Conservation (phyloP, 2,113 vertebrate genomes). For the Rhipidura dahli region DNA sequence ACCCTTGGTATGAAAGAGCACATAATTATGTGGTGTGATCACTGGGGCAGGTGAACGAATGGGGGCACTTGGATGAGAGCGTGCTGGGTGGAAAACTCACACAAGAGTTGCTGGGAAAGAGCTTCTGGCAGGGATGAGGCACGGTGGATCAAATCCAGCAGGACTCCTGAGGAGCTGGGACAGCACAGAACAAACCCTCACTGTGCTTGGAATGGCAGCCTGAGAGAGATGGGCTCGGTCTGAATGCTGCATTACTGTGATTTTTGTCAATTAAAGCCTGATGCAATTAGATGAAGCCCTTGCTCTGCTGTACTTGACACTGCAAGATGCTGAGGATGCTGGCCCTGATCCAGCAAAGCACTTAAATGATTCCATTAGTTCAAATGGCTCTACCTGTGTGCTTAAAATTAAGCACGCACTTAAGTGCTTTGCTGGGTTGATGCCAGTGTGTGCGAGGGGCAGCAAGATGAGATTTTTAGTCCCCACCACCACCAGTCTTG, state of each 20-base stretch:
- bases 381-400: conserved; percentile 32
- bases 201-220: not conserved
- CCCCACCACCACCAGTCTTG: not conserved
- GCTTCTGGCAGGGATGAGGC: not conserved
- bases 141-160: not conserved
- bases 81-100: not conserved
- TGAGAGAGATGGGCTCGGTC: not conserved
- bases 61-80: not conserved
- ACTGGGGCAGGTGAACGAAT: not conserved
- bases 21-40: not conserved
- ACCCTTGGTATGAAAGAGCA: not conserved
- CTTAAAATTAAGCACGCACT: conserved; percentile 32
- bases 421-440: conserved; percentile 46
- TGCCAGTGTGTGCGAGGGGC: not conserved
- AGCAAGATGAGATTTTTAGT: not conserved
- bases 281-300: conserved; percentile 42
- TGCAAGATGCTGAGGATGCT: conserved; percentile 41
- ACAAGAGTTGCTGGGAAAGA: not conserved
- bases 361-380: conserved; percentile 54
- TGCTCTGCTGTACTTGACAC: not conserved
- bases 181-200: not conserved
- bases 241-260: not conserved
- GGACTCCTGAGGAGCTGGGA: not conserved
- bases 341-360: conserved; percentile 44
- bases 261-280: conserved; percentile 51